phyloP scores from a whole-genome alignment of 2,113 vertebrate species.

The Empidonax alnorum region DNA sequence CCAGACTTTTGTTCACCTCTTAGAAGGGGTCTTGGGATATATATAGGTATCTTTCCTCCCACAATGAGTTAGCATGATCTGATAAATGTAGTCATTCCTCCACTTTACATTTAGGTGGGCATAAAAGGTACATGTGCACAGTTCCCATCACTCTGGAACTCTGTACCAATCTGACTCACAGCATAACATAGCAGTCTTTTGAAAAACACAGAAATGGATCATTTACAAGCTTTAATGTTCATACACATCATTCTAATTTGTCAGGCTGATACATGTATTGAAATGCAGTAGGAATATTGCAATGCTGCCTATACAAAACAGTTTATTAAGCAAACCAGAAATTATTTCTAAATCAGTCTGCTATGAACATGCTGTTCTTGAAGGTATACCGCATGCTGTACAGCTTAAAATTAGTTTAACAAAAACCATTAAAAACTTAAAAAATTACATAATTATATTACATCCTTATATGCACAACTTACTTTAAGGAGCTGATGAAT shows the following conservation, averaged over 20 bases:
- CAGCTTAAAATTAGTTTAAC: background rate
- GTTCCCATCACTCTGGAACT: background rate
- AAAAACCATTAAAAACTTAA: background rate
- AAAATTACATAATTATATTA: background rate
- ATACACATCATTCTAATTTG: background rate
- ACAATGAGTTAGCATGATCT: background rate
- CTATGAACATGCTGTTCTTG: background rate
- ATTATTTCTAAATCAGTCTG: background rate
- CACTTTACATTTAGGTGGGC: background rate
- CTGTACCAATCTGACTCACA: background rate
- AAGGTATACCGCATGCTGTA: background rate
- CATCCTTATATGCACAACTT: background rate
- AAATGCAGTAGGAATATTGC: background rate
- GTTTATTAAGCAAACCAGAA: background rate
- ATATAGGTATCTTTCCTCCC: background rate
- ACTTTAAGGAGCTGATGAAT: background rate
- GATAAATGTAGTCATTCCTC: rapidly evolving
- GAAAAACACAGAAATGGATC: background rate
- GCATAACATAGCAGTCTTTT: background rate
- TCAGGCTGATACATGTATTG: background rate
- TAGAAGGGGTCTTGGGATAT: background rate
- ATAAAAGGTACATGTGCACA: background rate
- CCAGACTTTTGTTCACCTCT: background rate
- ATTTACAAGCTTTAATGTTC: conserved; percentile 36
- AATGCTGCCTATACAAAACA: background rate